phyloP scores from a whole-genome alignment of 2,797 vertebrate species.

The Distichodus sexfasciatus region DNA sequence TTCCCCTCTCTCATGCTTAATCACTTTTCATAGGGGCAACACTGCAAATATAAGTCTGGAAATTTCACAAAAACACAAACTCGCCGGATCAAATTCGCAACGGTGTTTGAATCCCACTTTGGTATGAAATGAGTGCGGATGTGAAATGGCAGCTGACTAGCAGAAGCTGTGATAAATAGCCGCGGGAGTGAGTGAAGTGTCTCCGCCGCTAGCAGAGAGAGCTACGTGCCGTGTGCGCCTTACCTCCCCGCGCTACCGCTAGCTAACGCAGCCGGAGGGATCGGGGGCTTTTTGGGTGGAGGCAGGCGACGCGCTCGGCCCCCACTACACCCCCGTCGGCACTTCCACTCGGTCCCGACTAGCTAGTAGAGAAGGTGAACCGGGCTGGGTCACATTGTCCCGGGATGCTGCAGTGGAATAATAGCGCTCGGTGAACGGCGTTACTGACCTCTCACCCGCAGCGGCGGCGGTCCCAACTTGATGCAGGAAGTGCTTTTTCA shows the following conservation, averaged over 20 bases:
- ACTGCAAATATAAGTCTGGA: not conserved
- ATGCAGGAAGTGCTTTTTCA: constrained; percentile 54
- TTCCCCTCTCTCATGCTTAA: constrained; percentile 8
- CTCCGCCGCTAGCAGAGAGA: constrained; percentile 39
- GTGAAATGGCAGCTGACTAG: constrained; percentile 54
- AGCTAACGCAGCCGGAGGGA: constrained; percentile 40
- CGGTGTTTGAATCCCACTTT: not conserved
- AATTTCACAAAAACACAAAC: not conserved
- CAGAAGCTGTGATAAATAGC: constrained; percentile 38
- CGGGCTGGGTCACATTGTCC: constrained; percentile 72
- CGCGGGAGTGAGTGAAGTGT: constrained; percentile 34
- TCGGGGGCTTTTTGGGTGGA: too few species aligned
- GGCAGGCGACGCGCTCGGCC: too few species aligned
- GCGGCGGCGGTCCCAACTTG: constrained; percentile 49
- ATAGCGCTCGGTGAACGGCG: constrained; percentile 57
- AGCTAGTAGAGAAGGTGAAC: constrained; percentile 56
- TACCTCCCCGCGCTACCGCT: constrained; percentile 63
- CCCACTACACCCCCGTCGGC: constrained; percentile 5
- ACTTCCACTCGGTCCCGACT: constrained; percentile 40
- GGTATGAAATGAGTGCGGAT: not conserved
- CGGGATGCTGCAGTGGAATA: constrained; percentile 68
- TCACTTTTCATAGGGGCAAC: not conserved
- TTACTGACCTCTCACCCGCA: constrained; percentile 72
- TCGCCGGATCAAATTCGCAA: not conserved
- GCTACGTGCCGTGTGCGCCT: constrained; percentile 57